These are phyloP conservation scores for Heterodera filipjevi DNA, from an alignment of 2,888 invertebrate genomes.

Conservation along the genomic window DNA sequence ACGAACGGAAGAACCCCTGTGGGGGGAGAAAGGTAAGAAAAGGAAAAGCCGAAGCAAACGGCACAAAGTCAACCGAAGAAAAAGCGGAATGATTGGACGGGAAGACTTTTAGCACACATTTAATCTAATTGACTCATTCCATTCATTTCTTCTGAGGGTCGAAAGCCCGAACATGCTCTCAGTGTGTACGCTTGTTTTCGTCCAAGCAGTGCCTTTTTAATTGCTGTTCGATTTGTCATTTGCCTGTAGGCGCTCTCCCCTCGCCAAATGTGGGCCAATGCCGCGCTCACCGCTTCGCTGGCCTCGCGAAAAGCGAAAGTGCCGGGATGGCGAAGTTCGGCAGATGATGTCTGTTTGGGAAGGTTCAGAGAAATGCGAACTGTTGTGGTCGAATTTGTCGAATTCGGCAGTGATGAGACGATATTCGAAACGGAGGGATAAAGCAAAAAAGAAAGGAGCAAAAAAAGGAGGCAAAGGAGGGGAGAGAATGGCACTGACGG, in stretches of 20 bases:
- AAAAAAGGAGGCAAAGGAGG: background rate
- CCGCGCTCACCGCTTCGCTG: conserved; percentile 44
- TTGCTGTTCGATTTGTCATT: background rate
- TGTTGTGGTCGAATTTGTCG: background rate
- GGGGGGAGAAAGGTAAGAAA: background rate
- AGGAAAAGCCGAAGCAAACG: background rate
- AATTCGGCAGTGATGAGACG: too few relatives aligned
- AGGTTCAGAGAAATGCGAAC: conserved; percentile 57
- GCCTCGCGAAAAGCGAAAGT: conserved; percentile 49
- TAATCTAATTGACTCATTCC: background rate
- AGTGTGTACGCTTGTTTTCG: background rate
- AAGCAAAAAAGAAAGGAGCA: background rate
- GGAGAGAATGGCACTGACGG: background rate
- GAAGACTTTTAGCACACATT: background rate
- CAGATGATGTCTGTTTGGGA: conserved; percentile 60
- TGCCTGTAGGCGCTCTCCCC: conserved; percentile 49
- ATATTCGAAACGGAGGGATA: too few relatives aligned
- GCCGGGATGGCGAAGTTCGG: conserved; percentile 48
- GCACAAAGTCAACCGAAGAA: background rate
- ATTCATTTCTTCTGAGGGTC: too few relatives aligned
- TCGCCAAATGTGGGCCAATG: conserved; percentile 46
- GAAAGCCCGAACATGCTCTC: too few relatives aligned
- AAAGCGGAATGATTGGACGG: background rate
- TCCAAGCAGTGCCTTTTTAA: background rate
- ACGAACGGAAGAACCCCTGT: conserved; percentile 23